These are phyloP conservation scores for Corticium candelabrum DNA, from an alignment of 37 sponge, comb jelly and placozoan species.

Conservation along the genomic window DNA sequence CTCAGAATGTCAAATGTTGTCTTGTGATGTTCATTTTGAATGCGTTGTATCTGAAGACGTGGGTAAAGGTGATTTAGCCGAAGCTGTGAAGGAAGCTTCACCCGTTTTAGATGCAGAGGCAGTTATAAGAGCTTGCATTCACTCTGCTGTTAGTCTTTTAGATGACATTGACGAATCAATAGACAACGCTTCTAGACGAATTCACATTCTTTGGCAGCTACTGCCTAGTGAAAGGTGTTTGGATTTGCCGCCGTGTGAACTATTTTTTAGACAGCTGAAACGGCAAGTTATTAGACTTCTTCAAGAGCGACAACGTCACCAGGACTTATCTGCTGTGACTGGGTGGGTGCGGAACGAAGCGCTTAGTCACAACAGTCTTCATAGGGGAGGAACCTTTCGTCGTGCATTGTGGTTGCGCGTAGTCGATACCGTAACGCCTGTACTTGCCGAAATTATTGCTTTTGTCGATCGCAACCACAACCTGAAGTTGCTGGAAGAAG, in stretches of 20 bases:
- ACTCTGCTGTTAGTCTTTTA: background rate
- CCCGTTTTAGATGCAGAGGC: background rate
- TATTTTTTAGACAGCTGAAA: background rate
- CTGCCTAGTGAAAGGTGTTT: no score
- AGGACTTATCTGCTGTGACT: background rate
- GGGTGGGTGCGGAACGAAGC: constrained; percentile 27
- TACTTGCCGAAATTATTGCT: constrained; percentile 24
- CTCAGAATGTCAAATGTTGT: no score
- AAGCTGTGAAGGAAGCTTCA: background rate
- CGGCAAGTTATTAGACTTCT: background rate
- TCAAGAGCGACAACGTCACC: background rate
- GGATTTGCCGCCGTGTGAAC: no score
- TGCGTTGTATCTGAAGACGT: background rate
- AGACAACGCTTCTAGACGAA: background rate
- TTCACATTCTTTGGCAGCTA: background rate
- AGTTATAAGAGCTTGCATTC: background rate
- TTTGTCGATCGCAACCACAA: constrained; percentile 25
- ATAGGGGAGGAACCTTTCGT: constrained; percentile 27
- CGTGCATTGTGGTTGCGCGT: constrained; percentile 10
- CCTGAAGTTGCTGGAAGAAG: constrained; percentile 19
- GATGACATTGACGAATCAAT: background rate
- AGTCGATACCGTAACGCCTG: constrained; percentile 12
- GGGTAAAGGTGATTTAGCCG: background rate
- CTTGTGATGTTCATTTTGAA: background rate
- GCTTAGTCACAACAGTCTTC: constrained; percentile 1